phyloP scores from a whole-genome alignment of 92 coral and sea anemone species.

The Galaxea fascicularis region DNA sequence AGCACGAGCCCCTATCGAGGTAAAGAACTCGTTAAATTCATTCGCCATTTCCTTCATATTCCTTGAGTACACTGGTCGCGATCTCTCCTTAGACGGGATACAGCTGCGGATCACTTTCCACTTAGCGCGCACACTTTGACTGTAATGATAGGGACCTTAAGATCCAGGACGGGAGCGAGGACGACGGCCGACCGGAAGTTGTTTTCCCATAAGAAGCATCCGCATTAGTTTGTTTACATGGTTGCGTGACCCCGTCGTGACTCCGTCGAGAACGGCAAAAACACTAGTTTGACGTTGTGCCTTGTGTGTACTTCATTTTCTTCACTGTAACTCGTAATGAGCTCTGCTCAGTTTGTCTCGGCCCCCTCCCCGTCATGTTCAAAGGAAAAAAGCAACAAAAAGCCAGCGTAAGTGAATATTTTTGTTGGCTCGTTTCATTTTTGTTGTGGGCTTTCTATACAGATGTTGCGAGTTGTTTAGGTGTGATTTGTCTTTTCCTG shows the following conservation, averaged over 20 bases:
- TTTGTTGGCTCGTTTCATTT: no score
- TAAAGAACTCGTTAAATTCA: no score
- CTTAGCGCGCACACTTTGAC: no score
- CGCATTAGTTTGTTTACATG: conserved; percentile 29
- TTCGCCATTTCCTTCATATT: no score
- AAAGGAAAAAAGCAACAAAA: neutral
- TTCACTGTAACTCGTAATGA: conserved; percentile 13
- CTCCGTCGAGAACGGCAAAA: conserved; percentile 30
- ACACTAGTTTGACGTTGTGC: conserved; percentile 32
- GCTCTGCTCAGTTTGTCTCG: conserved; percentile 17
- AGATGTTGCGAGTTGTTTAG: conserved; percentile 5
- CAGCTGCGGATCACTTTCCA: no score
- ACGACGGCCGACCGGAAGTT: conserved; percentile 27
- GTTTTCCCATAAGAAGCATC: conserved; percentile 24
- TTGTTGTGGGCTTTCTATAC: conserved; percentile 4
- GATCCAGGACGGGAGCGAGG: conserved; percentile 32
- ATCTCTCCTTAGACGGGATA: no score
- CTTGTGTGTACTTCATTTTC: conserved; percentile 1
- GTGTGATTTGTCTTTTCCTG: conserved; percentile 14
- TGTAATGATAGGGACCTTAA: neutral
- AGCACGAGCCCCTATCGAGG: no score
- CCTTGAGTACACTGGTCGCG: no score
- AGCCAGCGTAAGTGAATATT: conserved; percentile 17
- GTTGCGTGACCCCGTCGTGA: conserved; percentile 38
- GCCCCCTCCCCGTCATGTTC: conserved; percentile 22